phyloP scores from a whole-genome alignment of 2,888 invertebrate genomes.

The Tinea semifulvella region DNA sequence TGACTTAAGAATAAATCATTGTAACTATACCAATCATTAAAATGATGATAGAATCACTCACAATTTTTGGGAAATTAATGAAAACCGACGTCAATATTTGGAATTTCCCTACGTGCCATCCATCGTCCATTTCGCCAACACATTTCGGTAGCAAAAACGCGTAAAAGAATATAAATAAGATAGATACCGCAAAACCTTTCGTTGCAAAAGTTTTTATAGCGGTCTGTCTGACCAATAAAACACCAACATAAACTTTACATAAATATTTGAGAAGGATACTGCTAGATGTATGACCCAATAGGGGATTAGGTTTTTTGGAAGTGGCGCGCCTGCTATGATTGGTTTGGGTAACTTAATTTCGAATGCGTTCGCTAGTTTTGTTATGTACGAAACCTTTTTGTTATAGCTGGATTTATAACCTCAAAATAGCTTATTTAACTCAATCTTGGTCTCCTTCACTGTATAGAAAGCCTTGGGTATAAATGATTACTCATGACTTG shows the following conservation, averaged over 20 bases:
- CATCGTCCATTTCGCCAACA: neutral
- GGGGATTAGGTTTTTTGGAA: neutral
- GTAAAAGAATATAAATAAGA: conserved; percentile 9
- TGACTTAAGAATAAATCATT: too few species aligned
- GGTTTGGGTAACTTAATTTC: neutral
- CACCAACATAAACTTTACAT: conserved; percentile 13
- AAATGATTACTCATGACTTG: too few species aligned
- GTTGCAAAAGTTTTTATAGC: conserved; percentile 8
- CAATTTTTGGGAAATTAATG: too few species aligned
- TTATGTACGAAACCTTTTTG: too few species aligned
- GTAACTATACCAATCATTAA: too few species aligned
- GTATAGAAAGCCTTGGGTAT: too few species aligned
- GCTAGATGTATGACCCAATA: conserved; percentile 3
- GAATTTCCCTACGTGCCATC: neutral
- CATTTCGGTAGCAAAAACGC: neutral
- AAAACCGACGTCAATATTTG: too few species aligned
- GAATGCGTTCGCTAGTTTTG: neutral
- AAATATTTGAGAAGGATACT: conserved; percentile 8
- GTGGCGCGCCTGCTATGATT: neutral
- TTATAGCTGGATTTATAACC: too few species aligned
- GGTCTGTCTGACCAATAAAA: conserved; percentile 13
- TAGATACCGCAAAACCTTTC: conserved; percentile 1
- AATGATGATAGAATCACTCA: too few species aligned
- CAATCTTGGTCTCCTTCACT: too few species aligned
- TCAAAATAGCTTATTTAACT: too few species aligned